phyloP scores from a whole-genome alignment of 2,888 invertebrate genomes.

The Scelioninae gen. 2 region DNA sequence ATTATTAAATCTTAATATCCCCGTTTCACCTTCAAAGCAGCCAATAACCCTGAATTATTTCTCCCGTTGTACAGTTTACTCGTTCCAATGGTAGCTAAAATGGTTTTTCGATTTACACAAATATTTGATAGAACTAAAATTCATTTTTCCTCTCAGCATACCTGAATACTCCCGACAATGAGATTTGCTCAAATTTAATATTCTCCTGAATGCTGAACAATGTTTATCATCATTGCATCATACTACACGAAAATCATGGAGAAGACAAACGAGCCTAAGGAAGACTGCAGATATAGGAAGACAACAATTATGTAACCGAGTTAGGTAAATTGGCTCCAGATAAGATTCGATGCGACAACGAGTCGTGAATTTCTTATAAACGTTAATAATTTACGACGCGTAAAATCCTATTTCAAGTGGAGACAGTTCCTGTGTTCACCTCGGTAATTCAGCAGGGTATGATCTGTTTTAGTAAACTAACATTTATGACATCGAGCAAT shows the following conservation, averaged over 20 bases:
- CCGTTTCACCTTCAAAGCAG: no score
- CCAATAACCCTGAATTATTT: no score
- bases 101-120: no score
- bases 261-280: conserved; percentile 42
- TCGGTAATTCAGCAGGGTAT: conserved; percentile 54
- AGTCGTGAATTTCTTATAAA: conserved; percentile 60
- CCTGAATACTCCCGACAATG: no score
- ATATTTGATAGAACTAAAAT: no score
- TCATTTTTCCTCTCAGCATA: no score
- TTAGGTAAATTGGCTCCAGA: conserved; percentile 59
- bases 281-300: conserved; percentile 45
- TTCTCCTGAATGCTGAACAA: conserved; percentile 8
- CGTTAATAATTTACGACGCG: conserved; percentile 60
- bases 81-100: no score
- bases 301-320: conserved; percentile 59
- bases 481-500: conserved; percentile 46
- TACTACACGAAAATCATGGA: conserved; percentile 13
- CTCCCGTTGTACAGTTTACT: no score
- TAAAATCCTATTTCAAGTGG: conserved; percentile 59
- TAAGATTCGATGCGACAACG: conserved; percentile 60
- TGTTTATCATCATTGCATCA: conserved; percentile 47
- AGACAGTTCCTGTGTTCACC: conserved; percentile 58
- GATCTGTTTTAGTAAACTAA: conserved; percentile 57
- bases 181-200: conserved; percentile 12
- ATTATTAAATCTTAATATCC: no score